Conservation (phyloP, 2,797 vertebrate genomes). For the Squalus acanthias region DNA sequence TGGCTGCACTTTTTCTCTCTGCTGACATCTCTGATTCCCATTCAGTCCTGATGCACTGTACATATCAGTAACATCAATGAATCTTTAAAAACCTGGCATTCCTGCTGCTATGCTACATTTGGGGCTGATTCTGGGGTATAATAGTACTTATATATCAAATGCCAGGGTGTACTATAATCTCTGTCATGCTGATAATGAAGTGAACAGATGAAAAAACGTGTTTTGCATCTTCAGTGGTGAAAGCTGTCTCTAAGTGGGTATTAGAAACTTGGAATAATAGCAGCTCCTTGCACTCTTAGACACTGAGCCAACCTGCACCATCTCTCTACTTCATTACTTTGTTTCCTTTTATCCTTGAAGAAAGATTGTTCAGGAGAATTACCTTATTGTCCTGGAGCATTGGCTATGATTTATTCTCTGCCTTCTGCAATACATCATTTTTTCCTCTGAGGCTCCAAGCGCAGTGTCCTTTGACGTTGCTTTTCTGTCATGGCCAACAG, state of each 20-base stretch:
- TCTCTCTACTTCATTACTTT: constrained; percentile 52
- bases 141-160: constrained; percentile 5
- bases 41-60: neutral
- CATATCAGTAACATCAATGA: neutral
- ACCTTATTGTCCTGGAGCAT: constrained; percentile 64
- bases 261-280: constrained; percentile 43
- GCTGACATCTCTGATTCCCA: neutral
- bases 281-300: constrained; percentile 42
- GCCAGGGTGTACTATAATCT: neutral
- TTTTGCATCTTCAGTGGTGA: neutral
- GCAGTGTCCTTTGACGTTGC: constrained; percentile 54
- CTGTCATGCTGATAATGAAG: constrained; percentile 13
- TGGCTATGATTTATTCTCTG: constrained; percentile 61
- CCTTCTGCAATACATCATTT: constrained; percentile 57
- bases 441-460: constrained; percentile 49
- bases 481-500: constrained; percentile 58
- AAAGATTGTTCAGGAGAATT: constrained; percentile 59
- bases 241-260: constrained; percentile 11
- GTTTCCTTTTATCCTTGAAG: constrained; percentile 60
- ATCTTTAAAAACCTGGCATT: neutral
- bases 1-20: neutral
- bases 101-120: neutral
- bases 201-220: neutral
- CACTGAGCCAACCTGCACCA: constrained; percentile 45
- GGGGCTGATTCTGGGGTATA: neutral